Evolutionary conservation across 2,797 vertebrate species (phyloP).

Genomic region (Sandelia bainsii): DNA sequence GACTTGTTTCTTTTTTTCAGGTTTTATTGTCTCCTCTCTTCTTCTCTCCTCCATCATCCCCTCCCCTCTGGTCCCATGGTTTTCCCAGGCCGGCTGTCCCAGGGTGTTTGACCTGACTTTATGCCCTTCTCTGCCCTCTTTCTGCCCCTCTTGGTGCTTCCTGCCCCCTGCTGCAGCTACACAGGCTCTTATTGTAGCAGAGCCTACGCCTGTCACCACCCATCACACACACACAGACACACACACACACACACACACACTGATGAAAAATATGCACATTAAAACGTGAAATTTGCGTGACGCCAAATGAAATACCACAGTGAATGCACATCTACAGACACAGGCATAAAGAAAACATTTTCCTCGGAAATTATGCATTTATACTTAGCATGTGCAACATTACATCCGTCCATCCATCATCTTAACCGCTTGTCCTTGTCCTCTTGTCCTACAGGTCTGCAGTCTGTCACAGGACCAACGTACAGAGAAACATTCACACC

Average conservation of each 20-base stretch:
- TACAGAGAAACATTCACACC: too few relatives aligned
- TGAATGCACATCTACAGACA: neutral
- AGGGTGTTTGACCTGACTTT: constrained; percentile 74
- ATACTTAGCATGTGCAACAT: too few relatives aligned
- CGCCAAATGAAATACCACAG: neutral
- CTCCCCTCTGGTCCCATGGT: constrained; percentile 18
- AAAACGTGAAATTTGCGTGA: neutral
- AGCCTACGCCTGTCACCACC: constrained; percentile 54
- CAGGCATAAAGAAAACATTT: neutral
- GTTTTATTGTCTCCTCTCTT: neutral
- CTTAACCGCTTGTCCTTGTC: too few relatives aligned
- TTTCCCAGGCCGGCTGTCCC: constrained; percentile 70
- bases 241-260: constrained; percentile 26
- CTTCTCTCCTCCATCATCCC: neutral
- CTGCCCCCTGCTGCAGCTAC: constrained; percentile 57
- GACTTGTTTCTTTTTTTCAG: neutral
- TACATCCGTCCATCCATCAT: too few relatives aligned
- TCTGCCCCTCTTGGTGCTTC: constrained; percentile 50
- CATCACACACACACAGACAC: constrained; percentile 32
- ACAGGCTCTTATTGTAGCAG: constrained; percentile 68
- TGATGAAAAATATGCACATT: constrained; percentile 9
- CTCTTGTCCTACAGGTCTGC: too few relatives aligned
- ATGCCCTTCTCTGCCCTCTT: constrained; percentile 57
- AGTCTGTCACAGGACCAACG: too few relatives aligned
- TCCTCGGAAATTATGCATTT: too few relatives aligned